Percentiles rank a stretch among this genome's conserved stretches.
Evolutionary conservation across 2,797 vertebrate species (phyloP).

Genomic region (Platalea minor): DNA sequence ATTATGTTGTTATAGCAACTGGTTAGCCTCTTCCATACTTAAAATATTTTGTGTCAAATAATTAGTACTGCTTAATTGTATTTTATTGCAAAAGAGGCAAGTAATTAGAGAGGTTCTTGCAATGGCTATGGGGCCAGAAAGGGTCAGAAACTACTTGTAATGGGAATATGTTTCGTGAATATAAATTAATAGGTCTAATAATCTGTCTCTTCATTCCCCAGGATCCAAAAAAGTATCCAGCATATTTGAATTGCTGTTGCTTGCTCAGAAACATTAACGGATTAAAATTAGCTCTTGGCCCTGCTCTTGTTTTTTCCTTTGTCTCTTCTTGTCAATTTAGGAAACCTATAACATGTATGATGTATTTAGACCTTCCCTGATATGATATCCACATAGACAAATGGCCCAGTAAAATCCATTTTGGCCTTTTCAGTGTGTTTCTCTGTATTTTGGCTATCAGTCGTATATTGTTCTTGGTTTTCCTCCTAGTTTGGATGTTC

Average conservation of each 20-base stretch:
- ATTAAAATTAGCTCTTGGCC: background rate
- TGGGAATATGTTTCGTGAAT: background rate
- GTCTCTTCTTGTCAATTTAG: background rate
- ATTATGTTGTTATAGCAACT: slow-evolving; percentile 24
- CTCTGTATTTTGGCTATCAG: background rate
- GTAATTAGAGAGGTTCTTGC: slow-evolving; percentile 34
- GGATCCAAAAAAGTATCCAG: background rate
- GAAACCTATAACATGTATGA: background rate
- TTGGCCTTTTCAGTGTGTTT: background rate
- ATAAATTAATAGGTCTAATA: slow-evolving; percentile 31
- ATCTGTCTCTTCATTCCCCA: background rate
- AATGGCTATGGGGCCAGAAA: background rate
- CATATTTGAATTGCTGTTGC: background rate
- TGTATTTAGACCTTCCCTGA: background rate
- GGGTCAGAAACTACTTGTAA: slow-evolving; percentile 28
- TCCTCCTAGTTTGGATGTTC: background rate
- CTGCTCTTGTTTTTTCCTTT: background rate
- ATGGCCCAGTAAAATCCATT: background rate
- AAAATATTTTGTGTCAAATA: slow-evolving; percentile 13
- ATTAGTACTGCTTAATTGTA: slow-evolving; percentile 37
- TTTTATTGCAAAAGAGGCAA: slow-evolving; percentile 28
- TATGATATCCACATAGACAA: background rate
- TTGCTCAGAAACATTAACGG: background rate
- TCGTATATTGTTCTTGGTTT: background rate
- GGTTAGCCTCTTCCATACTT: background rate